Percentiles rank a stretch among this genome's conserved stretches.
These are phyloP conservation scores for Aleiodes sp. DNA, from an alignment of 1,140 invertebrate species.

Conservation along the genomic window DNA sequence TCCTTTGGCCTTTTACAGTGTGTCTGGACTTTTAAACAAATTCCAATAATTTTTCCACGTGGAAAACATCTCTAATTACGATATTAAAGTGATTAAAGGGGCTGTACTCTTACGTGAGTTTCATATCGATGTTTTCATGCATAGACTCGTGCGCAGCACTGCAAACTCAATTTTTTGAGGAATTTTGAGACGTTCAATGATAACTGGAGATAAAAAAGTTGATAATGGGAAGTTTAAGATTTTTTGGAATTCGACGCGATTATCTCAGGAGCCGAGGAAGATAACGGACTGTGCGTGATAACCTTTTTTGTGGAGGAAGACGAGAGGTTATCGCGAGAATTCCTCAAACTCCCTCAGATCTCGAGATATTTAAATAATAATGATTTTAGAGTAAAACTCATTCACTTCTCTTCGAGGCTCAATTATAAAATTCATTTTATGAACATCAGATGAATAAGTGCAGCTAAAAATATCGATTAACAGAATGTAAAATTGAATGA, in stretches of 20 bases:
- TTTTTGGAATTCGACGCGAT: background rate
- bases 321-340: background rate
- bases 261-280: background rate
- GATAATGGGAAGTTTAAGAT: background rate
- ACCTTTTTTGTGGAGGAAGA: background rate
- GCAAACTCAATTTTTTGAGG: background rate
- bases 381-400: background rate
- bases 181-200: too few species aligned
- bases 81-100: background rate
- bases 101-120: too few species aligned
- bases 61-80: background rate
- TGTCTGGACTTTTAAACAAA: constrained; percentile 16
- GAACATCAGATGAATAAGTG: too few species aligned
- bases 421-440: too few species aligned
- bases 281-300: background rate
- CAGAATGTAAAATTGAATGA: background rate
- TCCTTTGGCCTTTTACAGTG: constrained; percentile 2
- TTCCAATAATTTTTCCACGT: background rate
- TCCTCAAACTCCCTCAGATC: background rate
- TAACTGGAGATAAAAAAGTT: too few species aligned
- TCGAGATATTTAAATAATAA: background rate
- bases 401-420: background rate
- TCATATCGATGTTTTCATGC: background rate
- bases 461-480: too few species aligned
- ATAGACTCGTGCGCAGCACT: background rate